phyloP scores from a whole-genome alignment of 2,888 invertebrate genomes.

The Trimorus sp. region DNA sequence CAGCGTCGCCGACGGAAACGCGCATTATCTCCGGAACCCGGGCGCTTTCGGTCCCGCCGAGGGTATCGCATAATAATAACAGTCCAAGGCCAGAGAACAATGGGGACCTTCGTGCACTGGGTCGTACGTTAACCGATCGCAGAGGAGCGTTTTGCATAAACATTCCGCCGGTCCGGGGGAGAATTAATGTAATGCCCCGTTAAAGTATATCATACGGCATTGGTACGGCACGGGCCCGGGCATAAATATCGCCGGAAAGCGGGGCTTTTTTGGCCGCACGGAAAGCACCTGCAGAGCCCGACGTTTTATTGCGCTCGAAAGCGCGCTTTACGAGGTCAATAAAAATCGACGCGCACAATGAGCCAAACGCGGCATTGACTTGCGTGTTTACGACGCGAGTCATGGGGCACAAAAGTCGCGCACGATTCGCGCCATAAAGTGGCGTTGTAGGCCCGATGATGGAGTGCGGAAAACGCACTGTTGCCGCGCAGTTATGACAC shows the following conservation, averaged over 20 bases:
- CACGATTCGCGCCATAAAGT: constrained; percentile 43
- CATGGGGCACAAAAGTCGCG: constrained; percentile 27
- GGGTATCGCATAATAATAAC: constrained; percentile 56
- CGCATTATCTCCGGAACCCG: constrained; percentile 70
- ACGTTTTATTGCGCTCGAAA: constrained; percentile 50
- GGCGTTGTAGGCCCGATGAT: constrained; percentile 44
- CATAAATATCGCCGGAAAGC: constrained; percentile 15
- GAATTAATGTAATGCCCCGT: constrained; percentile 49
- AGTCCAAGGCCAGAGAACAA: constrained; percentile 58
- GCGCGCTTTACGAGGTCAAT: constrained; percentile 58
- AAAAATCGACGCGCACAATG: constrained; percentile 52
- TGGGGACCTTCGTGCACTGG: constrained; percentile 44
- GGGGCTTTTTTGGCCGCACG: constrained; percentile 17
- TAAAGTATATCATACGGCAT: constrained; percentile 39
- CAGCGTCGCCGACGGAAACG: constrained; percentile 76
- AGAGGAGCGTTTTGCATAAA: constrained; percentile 51
- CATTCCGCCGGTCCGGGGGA: constrained; percentile 22
- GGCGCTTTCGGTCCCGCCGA: constrained; percentile 50
- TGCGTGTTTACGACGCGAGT: constrained; percentile 49
- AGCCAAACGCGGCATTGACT: constrained; percentile 28
- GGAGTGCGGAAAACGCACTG: constrained; percentile 33
- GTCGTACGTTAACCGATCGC: constrained; percentile 50
- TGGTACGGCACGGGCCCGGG: constrained; percentile 20
- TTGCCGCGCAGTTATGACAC: constrained; percentile 44
- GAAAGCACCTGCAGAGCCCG: constrained; percentile 50